Evolutionary conservation across 2,113 vertebrate genomes (phyloP), one percentile per base, ranked within the genome.

Genomic region (Triplophysa rosa): DNA sequence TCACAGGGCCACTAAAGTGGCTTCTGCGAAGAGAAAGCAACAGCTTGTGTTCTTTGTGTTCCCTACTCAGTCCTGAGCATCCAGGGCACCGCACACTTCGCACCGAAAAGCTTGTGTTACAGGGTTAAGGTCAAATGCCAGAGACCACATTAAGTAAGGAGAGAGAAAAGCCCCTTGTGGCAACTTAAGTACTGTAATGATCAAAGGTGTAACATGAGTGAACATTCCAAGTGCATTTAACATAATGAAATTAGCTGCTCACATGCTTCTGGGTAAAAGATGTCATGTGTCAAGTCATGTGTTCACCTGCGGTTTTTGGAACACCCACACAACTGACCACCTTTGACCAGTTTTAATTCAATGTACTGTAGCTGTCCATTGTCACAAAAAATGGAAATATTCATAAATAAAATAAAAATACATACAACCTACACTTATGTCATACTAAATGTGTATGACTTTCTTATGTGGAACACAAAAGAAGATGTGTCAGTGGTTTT

Each of bases 1-100:
- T 72, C 23, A 61, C 49, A 77, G 37, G 77, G 17, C 49, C 67
- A 66, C 73, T 75, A 81, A 78, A 75, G 75, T 52, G 47, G 26
- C 80, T 73, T 58, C 61, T 66, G 16, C 62, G 73, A 67, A 63
- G 42, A 75, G 16, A 9, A 63, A 63, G 24, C 40, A 75, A n/a
- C 58, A 21, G 47, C 42, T 67, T 19, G 12, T 23, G 29, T 58
- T n/a, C 40, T 70, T 29, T 23, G 19, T 14, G 14, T 71, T 58
- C 19, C 7, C 5, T 59, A 67, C 24, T 29, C 59, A 67, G 52
- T 67, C 8, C 29, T 29, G 29, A 4, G 1, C 17, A n/a, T 54
- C 33, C 26, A 68, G 21, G 66, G 71, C 56, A 49, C 17, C 11
- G 8, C 37, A 33, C 52, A 47, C 29, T 33, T 79, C 5, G 56